Evolutionary conservation across 1,140 invertebrate species (phyloP).

Genomic region (Teleogryllus occipitalis): DNA sequence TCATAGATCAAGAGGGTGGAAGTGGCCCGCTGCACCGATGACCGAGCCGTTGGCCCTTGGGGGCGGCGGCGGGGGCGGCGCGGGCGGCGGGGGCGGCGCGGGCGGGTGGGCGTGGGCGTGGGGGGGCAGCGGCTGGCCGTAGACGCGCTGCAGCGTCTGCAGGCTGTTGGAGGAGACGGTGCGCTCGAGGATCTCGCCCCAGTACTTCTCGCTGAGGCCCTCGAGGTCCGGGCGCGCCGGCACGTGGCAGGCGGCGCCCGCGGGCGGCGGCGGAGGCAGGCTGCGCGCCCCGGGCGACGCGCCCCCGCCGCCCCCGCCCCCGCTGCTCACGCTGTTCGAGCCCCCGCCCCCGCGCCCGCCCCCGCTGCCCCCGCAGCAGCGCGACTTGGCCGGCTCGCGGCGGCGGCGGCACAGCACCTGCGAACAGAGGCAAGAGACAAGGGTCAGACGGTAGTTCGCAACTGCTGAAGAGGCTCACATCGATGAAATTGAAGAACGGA

Average conservation of each 20-base stretch:
- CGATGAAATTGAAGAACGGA: too few relatives aligned
- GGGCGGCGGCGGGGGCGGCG: too few relatives aligned
- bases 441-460: too few relatives aligned
- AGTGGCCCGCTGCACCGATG: too few relatives aligned
- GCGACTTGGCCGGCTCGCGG: conserved; percentile 28
- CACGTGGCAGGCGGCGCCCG: conserved; percentile 29
- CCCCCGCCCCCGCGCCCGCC: conserved; percentile 28
- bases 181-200: conserved; percentile 64
- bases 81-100: too few relatives aligned
- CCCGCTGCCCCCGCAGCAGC: conserved; percentile 26
- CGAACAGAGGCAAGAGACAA: neutral
- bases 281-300: conserved; percentile 23
- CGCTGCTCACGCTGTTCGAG: conserved; percentile 35
- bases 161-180: conserved; percentile 59
- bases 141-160: conserved; percentile 47
- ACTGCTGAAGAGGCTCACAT: too few relatives aligned
- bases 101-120: neutral
- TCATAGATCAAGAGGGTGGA: too few relatives aligned
- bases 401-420: conserved; percentile 29
- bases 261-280: conserved; percentile 47
- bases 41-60: too few relatives aligned
- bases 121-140: conserved; percentile 9
- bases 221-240: conserved; percentile 47
- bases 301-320: conserved; percentile 39
- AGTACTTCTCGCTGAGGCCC: conserved; percentile 63